Evolutionary conservation across 2,888 invertebrate genomes (phyloP), one percentile per base, ranked within the genome.

Genomic region (Pachymerium ferrugineum): DNA sequence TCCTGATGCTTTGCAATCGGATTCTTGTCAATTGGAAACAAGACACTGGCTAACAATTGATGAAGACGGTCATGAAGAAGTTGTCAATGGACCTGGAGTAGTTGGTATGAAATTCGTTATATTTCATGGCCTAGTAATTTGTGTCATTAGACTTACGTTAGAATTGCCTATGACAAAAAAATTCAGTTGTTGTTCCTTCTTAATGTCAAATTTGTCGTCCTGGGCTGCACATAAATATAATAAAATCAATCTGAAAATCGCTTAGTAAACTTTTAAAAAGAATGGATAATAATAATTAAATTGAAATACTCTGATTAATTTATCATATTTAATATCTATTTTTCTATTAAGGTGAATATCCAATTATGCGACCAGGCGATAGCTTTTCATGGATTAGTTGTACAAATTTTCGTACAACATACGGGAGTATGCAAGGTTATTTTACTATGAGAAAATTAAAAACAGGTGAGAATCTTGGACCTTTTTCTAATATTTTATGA

Each of bases 11-110:
- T 75, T 77, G n/a, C 30, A 74, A 14, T 75, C 75, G 10, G 76
- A 77, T 54, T 78, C 79, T 1, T 81, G 81, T 75, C 79, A 79
- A 73, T 76, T 81, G 8, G 77, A 77, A 73, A 79, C 80, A 0
- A 76, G 81, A 5, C 80, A 80, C 73, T 81, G 81, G 81, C 76
- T 77, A 22, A 79, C 81, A 67, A 80, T 78, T 4, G 79, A 80
- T 76, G 80, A 79, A 47, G 76, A 79, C 67, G 81, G 79, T 0
- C 74, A 74, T 14, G 78, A 78, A 73, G 79, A 79, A 42, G 73
- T 76, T 72, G 80, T 81, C 4, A 77, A 79, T 75, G 81, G 81
- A 12, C 78, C 78, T 16, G 81, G 81, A 1, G 81, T 81, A 74
- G 79, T 81, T 16, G 80, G 80, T 80, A n/a, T n/a, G n/a, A n/a